A percentile compares a stretch with the other conserved stretches of the same genome.
Evolutionary conservation across 2,797 vertebrate genomes (phyloP).

Genomic region (Megaceryle alcyon): DNA sequence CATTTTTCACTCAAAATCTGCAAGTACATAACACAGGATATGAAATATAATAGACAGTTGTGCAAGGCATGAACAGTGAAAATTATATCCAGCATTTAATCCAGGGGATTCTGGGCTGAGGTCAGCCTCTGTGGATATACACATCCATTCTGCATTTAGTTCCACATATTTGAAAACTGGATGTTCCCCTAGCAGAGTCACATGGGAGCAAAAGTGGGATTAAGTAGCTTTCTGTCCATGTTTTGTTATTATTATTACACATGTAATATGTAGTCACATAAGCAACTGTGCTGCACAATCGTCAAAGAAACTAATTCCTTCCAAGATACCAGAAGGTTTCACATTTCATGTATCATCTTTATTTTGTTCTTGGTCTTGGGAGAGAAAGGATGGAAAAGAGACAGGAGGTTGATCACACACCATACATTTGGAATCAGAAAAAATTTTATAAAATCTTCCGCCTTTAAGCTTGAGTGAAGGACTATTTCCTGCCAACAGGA

Average conservation of each 20-base stretch:
- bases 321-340: background rate
- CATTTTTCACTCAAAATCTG: slow-evolving; percentile 23
- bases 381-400: background rate
- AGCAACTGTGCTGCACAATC: slow-evolving; percentile 10
- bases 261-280: slow-evolving; percentile 23
- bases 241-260: slow-evolving; percentile 37
- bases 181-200: background rate
- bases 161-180: slow-evolving; percentile 16
- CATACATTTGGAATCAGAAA: background rate
- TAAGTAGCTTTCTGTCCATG: slow-evolving; percentile 44
- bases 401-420: background rate
- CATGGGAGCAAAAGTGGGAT: slow-evolving; percentile 35
- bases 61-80: slow-evolving; percentile 54
- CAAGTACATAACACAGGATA: slow-evolving; percentile 30
- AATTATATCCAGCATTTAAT: slow-evolving; percentile 55
- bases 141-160: slow-evolving; percentile 40
- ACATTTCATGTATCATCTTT: background rate
- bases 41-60: slow-evolving; percentile 54
- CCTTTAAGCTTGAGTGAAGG: background rate
- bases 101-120: slow-evolving; percentile 47
- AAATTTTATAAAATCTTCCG: background rate
- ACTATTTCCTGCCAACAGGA: background rate
- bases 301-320: background rate
- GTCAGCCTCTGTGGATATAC: slow-evolving; percentile 3
- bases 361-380: slow-evolving; percentile 7